Evolutionary conservation across 2,888 invertebrate genomes (phyloP).

Genomic region (Parnassius orleans): DNA sequence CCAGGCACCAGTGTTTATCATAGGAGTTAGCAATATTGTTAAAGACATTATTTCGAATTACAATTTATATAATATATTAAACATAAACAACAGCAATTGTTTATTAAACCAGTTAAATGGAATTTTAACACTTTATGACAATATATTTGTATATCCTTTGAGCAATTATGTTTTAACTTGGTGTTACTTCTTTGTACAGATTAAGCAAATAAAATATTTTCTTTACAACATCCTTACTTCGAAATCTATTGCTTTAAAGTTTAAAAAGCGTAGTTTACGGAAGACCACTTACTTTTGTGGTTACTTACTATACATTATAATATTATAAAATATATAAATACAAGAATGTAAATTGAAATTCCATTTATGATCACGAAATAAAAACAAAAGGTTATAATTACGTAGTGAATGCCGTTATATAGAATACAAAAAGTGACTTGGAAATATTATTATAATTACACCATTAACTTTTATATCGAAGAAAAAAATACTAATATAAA

Average conservation of each 20-base stretch:
- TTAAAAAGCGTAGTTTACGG: constrained; percentile 1
- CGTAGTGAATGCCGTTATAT: no score
- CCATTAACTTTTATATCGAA: no score
- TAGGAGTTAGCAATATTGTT: neutral
- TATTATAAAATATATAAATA: neutral
- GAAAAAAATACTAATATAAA: no score
- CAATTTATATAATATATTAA: no score
- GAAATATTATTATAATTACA: no score
- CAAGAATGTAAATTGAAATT: no score
- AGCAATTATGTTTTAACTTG: neutral
- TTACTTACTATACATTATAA: neutral
- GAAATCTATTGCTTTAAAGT: constrained; percentile 14
- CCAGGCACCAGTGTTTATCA: constrained; percentile 9
- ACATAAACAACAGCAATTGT: no score
- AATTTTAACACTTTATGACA: neutral
- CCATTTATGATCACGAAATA: no score
- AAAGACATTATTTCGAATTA: no score
- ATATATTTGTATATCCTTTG: neutral
- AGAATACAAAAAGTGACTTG: no score
- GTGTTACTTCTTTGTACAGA: constrained; percentile 6
- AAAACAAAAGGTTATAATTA: no score
- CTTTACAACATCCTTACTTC: neutral
- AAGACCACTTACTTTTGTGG: constrained; percentile 3
- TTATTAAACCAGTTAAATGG: neutral
- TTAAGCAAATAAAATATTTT: neutral